A percentile compares a stretch with the other conserved stretches of the same genome.
Evolutionary conservation across 2,888 invertebrate species (phyloP).

Genomic region (Sabatieria punctata): DNA sequence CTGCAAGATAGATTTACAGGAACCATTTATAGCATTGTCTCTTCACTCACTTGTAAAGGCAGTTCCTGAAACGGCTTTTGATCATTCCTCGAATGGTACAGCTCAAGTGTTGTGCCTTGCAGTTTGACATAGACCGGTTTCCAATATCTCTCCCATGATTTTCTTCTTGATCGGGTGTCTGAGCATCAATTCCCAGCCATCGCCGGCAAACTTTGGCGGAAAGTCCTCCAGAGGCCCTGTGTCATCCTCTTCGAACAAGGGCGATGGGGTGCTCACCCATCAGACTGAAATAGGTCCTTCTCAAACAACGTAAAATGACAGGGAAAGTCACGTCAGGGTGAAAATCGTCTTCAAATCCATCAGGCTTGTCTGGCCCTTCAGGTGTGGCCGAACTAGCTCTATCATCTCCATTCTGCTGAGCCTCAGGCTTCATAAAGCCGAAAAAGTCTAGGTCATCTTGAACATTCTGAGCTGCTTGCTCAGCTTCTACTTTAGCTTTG

Average conservation of each 20-base stretch:
- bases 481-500: conserved; percentile 21
- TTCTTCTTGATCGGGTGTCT: conserved; percentile 91
- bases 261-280: conserved; percentile 16
- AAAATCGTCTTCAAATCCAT: conserved; percentile 27
- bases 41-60: too few species aligned
- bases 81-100: conserved; percentile 62
- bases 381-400: not conserved
- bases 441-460: conserved; percentile 18
- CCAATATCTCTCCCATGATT: conserved; percentile 53
- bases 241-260: conserved; percentile 73
- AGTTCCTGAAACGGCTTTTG: conserved; percentile 87
- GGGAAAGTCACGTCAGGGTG: too few species aligned
- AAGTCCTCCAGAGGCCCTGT: conserved; percentile 79
- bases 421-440: not conserved
- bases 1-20: conserved; percentile 18
- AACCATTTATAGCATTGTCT: conserved; percentile 24
- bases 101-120: conserved; percentile 50
- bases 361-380: not conserved
- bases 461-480: conserved; percentile 12
- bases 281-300: not conserved
- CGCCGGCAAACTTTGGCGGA: conserved; percentile 58
- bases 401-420: not conserved
- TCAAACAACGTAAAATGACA: too few species aligned
- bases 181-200: conserved; percentile 90
- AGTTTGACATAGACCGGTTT: conserved; percentile 81